Evolutionary conservation across 2,113 vertebrate genomes (phyloP), one percentile per base, ranked within the genome.

Genomic region (Fulica atra): DNA sequence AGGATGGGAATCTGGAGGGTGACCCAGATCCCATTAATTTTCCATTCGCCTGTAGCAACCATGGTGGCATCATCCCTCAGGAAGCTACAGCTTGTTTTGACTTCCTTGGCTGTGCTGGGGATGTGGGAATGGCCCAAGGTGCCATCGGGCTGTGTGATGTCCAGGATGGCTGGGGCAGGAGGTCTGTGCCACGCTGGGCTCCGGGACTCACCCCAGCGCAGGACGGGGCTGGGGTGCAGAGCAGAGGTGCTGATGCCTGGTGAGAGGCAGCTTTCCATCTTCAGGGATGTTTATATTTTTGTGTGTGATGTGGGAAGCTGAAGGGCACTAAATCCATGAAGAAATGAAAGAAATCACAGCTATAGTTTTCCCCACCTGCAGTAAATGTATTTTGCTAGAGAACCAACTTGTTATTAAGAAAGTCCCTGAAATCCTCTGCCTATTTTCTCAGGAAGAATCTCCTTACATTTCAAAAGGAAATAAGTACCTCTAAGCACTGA

Each of bases 201-300:
- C 44, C 14, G 11, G 11, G 31, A 1, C 7, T 1, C 8, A 8
- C 11, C 76, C 16, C 31, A 0, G 1, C 0, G 38, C 1, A 35
- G 3, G 28, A 20, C 21, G 66, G 79, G 0, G 14, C 15, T 8
- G 64, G 42, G 42, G 23, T 31, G 13, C 63, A 20, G 13, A n/a
- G 66, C 79, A 54, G 42, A 51, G 63, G 7, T 1, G 2, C 48
- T 46, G 44, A 18, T 46, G 44, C 17, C 44, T 46, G 44, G 17
- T 46, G 44, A 46, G 44, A 46, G 44, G 86, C 66, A 40, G n/a
- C 63, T 68, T 80, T 21, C 26, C n/a, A 20, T 7, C 66, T 13
- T 42, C 17, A 76, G 68, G 59, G 35, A 4, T 18, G 44, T 46
- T 14, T 7, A 14, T 21, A 15, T 53, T 9, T 25, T 64, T n/a